These are phyloP conservation scores for Copsychus sechellarum DNA, from an alignment of 2,113 vertebrate species.

Conservation along the genomic window DNA sequence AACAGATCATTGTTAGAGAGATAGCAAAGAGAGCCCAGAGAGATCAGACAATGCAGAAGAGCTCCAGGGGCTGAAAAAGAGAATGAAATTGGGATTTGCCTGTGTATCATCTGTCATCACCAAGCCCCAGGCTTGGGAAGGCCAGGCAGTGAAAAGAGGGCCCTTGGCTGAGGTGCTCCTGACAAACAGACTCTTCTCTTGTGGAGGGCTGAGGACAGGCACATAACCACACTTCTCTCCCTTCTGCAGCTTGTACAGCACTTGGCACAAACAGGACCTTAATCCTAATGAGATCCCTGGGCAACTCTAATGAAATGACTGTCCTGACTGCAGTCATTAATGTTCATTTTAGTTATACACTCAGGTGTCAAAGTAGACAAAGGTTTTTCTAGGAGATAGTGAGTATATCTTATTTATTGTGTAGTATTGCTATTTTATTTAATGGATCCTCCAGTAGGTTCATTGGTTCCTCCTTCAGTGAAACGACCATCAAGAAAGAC, in stretches of 20 bases:
- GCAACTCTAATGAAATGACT: background rate
- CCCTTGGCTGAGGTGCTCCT: background rate
- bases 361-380: background rate
- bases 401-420: background rate
- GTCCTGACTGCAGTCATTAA: background rate
- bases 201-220: background rate
- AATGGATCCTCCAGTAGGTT: background rate
- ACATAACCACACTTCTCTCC: fast-evolving
- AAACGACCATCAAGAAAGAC: background rate
- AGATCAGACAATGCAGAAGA: background rate
- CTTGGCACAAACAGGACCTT: background rate
- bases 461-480: background rate
- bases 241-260: background rate
- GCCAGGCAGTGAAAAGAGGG: background rate
- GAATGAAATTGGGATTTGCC: background rate
- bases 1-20: background rate
- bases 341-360: background rate
- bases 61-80: background rate
- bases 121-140: background rate
- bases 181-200: background rate
- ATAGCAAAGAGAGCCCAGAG: background rate
- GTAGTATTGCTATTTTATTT: background rate
- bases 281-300: background rate
- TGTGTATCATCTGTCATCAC: background rate
- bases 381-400: background rate